Percentiles rank a stretch among this genome's conserved stretches.
Evolutionary conservation across 2,888 invertebrate species (phyloP).

Genomic region (Protophormia terraenovae): DNA sequence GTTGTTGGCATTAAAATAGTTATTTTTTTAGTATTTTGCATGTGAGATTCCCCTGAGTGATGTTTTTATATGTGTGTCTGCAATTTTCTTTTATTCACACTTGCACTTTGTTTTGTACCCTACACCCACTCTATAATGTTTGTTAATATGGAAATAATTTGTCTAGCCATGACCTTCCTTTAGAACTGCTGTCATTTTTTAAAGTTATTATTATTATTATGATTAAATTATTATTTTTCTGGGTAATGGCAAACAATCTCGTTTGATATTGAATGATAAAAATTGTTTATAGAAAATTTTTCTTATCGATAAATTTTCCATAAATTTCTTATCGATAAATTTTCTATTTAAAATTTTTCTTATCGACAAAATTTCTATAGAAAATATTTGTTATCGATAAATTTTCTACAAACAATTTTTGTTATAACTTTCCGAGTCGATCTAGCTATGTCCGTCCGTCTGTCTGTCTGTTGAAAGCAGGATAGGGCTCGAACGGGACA

Average conservation of each 20-base stretch:
- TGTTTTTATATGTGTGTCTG: neutral
- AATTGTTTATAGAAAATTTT: neutral
- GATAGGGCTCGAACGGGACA: too few species aligned
- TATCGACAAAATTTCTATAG: neutral
- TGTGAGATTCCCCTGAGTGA: neutral
- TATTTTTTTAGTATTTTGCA: conserved; percentile 4
- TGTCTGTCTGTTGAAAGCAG: too few species aligned
- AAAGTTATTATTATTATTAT: neutral
- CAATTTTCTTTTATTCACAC: conserved; percentile 1
- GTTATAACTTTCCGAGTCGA: too few species aligned
- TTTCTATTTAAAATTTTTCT: neutral
- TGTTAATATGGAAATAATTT: neutral
- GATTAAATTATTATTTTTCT: neutral
- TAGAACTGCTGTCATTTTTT: neutral
- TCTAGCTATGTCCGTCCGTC: too few species aligned
- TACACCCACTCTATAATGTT: neutral
- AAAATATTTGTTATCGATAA: neutral
- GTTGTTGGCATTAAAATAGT: neutral
- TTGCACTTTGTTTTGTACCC: conserved; percentile 3
- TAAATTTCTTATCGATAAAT: neutral
- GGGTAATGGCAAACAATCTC: neutral
- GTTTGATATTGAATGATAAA: neutral
- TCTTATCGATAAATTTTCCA: neutral
- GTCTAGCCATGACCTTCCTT: conserved; percentile 4
- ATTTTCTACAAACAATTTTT: neutral